Evolutionary conservation across 2,888 invertebrate species (phyloP), one percentile per base, ranked within the genome.

Genomic region (Lepidonotus clava): DNA sequence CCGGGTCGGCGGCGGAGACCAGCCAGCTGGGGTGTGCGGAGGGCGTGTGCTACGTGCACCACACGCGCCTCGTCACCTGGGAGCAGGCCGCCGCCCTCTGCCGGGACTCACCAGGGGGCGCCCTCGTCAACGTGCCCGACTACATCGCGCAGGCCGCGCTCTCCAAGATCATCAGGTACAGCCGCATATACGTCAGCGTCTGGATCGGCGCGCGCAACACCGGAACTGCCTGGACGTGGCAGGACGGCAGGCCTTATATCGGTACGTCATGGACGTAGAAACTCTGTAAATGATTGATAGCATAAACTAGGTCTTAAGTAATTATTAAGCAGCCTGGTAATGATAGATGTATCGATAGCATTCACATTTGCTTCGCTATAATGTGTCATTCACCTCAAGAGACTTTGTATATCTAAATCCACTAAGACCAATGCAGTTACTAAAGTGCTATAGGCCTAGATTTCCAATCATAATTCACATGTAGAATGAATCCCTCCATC

Each of bases 141-240:
- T 28, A 6, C 24, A n/a, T 1, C 32, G 21, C 24, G 32, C 80
- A 80, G 80, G 46, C 18, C 71, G 21, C 4, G 18, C 14, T 71
- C 21, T 38, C 36, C 36, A n/a, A 11, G 21, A 24, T 71, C 38
- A 34, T 71, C 71, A 18, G 14, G 36, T 36, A 71, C 14, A 36
- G 36, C 71, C 34, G 71, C 4, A 38, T 38, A 36, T 71, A 71
- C 71, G 36, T 34, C 71, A 71, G 71, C 14, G 38, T 71, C 71
- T 71, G 71, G 71, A 38, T 71, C 34, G 71, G 71, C 71, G 71
- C 71, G 38, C 71, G 71, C 71, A 71, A 71, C 71, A 71, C 71
- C 71, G 71, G 71, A 71, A 71, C 2, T n/a, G 18, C 38, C 18
- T 71, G 71, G 71, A 71, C 71, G 4, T 71, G 71, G 71, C 36